phyloP scores from a whole-genome alignment of 2,113 vertebrate genomes.

The Epinephelus cyanopodus region DNA sequence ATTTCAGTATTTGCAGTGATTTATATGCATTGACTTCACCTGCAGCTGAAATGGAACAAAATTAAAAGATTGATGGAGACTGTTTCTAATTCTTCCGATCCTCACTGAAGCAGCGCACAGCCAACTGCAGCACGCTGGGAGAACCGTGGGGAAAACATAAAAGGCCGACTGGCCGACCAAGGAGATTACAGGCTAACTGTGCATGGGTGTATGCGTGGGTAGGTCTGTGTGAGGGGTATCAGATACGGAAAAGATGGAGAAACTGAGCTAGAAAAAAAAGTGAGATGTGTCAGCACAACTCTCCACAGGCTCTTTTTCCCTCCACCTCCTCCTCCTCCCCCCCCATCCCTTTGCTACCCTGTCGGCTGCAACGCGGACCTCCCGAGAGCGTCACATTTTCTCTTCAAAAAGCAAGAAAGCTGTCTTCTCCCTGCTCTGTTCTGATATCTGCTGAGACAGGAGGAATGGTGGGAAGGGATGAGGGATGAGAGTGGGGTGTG shows the following conservation, averaged over 20 bases:
- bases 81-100: slow-evolving; percentile 43
- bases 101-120: slow-evolving; percentile 29
- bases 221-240: slow-evolving; percentile 31
- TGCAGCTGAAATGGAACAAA: slow-evolving; percentile 12
- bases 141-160: slow-evolving; percentile 59
- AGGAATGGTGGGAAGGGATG: slow-evolving; percentile 36
- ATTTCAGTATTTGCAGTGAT: neutral
- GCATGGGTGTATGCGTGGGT: slow-evolving; percentile 33
- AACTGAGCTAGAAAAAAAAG: slow-evolving; percentile 17
- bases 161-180: slow-evolving; percentile 45
- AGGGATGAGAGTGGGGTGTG: slow-evolving; percentile 17
- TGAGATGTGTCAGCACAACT: slow-evolving; percentile 45
- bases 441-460: slow-evolving; percentile 64
- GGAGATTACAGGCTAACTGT: slow-evolving; percentile 53
- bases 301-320: slow-evolving; percentile 27
- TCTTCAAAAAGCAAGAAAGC: slow-evolving; percentile 40
- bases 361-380: slow-evolving; percentile 27
- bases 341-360: slow-evolving; percentile 30
- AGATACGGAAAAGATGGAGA: slow-evolving; percentile 39
- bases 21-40: slow-evolving; percentile 25
- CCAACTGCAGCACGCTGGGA: slow-evolving; percentile 47
- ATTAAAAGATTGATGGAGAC: slow-evolving; percentile 36
- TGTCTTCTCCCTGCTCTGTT: slow-evolving; percentile 31
- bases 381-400: slow-evolving; percentile 52
- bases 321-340: neutral